Base-by-base conservation (phyloP, 2,113 vertebrate genomes). In the Trinectes maculatus region DNA sequence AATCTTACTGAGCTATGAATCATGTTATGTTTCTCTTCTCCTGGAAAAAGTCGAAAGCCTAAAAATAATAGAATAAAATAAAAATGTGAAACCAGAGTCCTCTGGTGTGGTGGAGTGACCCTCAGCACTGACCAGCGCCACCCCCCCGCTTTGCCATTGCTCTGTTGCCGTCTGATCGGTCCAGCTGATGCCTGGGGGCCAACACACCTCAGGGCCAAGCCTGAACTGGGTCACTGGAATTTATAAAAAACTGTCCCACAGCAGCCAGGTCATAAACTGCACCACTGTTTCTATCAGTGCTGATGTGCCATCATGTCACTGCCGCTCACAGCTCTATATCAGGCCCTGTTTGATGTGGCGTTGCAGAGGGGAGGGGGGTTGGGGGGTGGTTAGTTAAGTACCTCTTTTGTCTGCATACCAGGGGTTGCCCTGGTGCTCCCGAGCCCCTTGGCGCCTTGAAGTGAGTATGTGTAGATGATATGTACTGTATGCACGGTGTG, bases 361-460 rank as follows among this genome's bases (percentile, higher is more conserved):
- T 5, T 24, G 9, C 6, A 15, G 29, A 19, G 11, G 12, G 16
- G 18, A 12, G 2, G 11, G 7, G 12, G 16, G n/a, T n/a, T n/a
- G 15, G 5, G 43, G 13, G 4, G 25, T 40, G 55, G 7, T 39
- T 46, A 26, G 53, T 24, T 15, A 33, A 44, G 37, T 28, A 60
- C 55, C 37, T 54, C 49, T 60, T 52, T 61, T 55, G 56, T 75
- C 76, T 83, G 66, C 52, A 61, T 57, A 56, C 31, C 26, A 18
- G 60, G 67, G 64, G 28, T 40, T 69, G 13, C 53, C 34, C 47
- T 15, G 16, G 43, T 24, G 64, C 49, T 29, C 42, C 55, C n/a
- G 18, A 57, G 49, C 15, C 16, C 39, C n/a, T 39, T 16, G 44
- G 28, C 16, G n/a, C 36, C 65, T 46, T 21, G 2, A 18, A 3